Percentiles rank a stretch among this genome's conserved stretches.
Evolutionary conservation across 2,797 vertebrate species (phyloP).

Genomic region (Mustela erminea): DNA sequence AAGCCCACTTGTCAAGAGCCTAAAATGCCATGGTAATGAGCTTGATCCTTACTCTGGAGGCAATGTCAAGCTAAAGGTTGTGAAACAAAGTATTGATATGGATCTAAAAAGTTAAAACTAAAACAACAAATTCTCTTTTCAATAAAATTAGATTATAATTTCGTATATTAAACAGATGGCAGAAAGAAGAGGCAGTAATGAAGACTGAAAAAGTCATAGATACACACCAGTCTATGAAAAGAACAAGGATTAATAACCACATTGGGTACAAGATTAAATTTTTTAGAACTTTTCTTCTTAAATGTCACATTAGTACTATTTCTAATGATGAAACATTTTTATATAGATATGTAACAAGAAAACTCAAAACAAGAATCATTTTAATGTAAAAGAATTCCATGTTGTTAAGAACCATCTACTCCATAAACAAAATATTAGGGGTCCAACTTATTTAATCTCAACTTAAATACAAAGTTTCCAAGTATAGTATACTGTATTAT

Average conservation of each 20-base stretch:
- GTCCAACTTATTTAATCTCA: constrained; percentile 55
- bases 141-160: constrained; percentile 9
- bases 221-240: background rate
- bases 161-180: constrained; percentile 10
- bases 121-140: constrained; percentile 28
- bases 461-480: constrained; percentile 60
- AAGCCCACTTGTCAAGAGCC: background rate
- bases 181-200: background rate
- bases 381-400: constrained; percentile 34
- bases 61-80: background rate
- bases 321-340: constrained; percentile 32
- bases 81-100: background rate
- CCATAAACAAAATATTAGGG: constrained; percentile 28
- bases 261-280: background rate
- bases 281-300: constrained; percentile 50
- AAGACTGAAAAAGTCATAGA: background rate
- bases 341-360: background rate
- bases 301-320: background rate
- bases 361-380: constrained; percentile 59
- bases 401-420: background rate
- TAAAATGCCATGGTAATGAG: background rate
- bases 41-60: background rate
- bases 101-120: constrained; percentile 38
- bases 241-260: background rate
- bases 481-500: background rate